phyloP scores from a whole-genome alignment of 2,888 invertebrate species.

The Callosobruchus maculatus region DNA sequence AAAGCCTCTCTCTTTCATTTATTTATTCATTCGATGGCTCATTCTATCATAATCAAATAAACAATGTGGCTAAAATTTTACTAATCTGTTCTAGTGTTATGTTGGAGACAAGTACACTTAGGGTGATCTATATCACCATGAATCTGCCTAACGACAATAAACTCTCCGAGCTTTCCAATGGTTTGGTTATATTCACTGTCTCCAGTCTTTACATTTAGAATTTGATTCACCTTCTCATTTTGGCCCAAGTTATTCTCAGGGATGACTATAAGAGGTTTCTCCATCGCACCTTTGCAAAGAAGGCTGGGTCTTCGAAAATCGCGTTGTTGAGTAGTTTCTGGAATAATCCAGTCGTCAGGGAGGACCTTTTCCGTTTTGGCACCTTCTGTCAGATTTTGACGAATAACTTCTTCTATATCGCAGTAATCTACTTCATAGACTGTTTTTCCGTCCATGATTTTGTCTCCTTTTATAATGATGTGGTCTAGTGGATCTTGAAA shows the following conservation, averaged over 20 bases:
- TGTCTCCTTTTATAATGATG: conserved; percentile 18
- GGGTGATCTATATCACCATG: conserved; percentile 27
- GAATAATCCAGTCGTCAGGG: conserved; percentile 26
- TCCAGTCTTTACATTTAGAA: conserved; percentile 27
- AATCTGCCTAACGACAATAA: conserved; percentile 27
- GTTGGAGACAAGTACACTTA: conserved; percentile 16
- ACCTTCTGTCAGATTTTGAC: conserved; percentile 16
- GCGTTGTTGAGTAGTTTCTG: conserved; percentile 27
- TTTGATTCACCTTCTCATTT: conserved; percentile 29
- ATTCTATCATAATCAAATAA: too few relatives aligned
- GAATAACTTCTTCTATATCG: conserved; percentile 29
- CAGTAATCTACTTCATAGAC: conserved; percentile 32
- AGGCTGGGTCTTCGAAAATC: conserved; percentile 24
- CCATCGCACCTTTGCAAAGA: conserved; percentile 19
- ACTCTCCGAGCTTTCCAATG: conserved; percentile 29
- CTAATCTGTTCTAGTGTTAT: conserved; percentile 2
- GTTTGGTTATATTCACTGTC: conserved; percentile 27
- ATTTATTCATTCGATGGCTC: too few relatives aligned
- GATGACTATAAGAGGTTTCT: conserved; percentile 17
- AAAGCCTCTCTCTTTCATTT: too few relatives aligned
- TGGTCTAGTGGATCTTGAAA: conserved; percentile 26
- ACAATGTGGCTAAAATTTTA: background rate
- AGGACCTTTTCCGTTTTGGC: conserved; percentile 16
- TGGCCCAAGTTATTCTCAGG: conserved; percentile 22
- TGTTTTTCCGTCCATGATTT: conserved; percentile 24